Percentiles rank a stretch among this genome's conserved stretches.
Evolutionary conservation across 2,888 invertebrate genomes (phyloP).

Genomic region (Drosophila stalkeri): DNA sequence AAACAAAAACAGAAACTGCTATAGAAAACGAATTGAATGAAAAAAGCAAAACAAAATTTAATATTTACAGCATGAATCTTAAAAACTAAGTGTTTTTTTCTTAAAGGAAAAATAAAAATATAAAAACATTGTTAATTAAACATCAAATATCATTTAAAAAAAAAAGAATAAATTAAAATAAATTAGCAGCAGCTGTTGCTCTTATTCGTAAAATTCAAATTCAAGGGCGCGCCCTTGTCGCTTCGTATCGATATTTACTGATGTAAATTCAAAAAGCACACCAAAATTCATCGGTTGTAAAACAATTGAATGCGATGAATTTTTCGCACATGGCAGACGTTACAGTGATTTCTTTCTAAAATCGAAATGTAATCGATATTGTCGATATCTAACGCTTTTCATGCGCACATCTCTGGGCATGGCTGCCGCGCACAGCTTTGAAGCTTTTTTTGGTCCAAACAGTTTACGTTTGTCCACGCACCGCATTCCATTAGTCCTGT

Average conservation of each 20-base stretch:
- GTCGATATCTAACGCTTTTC: slow-evolving; percentile 14
- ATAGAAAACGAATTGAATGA: slow-evolving; percentile 11
- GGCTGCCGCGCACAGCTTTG: slow-evolving; percentile 26
- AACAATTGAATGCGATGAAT: slow-evolving; percentile 7
- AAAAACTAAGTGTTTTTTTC: slow-evolving; percentile 78
- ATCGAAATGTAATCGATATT: background rate
- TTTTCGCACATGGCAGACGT: background rate
- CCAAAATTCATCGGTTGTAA: background rate
- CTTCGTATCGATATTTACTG: slow-evolving; percentile 21
- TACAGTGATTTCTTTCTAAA: background rate
- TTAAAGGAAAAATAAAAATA: slow-evolving; percentile 68
- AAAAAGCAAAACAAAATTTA: slow-evolving; percentile 43
- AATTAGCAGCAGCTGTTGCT: slow-evolving; percentile 53
- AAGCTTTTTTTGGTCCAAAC: slow-evolving; percentile 42
- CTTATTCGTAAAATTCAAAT: slow-evolving; percentile 27
- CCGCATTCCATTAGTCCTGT: slow-evolving; percentile 46
- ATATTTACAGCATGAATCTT: slow-evolving; percentile 73
- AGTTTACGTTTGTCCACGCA: slow-evolving; percentile 58
- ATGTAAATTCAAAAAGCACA: background rate
- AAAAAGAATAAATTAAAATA: slow-evolving; percentile 69
- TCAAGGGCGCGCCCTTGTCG: slow-evolving; percentile 18
- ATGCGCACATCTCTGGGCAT: slow-evolving; percentile 24
- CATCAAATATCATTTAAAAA: slow-evolving; percentile 77
- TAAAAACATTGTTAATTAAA: slow-evolving; percentile 77
- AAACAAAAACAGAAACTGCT: slow-evolving; percentile 15